Base-by-base conservation (phyloP, 2,888 invertebrate genomes). In the Blomia tropicalis region DNA sequence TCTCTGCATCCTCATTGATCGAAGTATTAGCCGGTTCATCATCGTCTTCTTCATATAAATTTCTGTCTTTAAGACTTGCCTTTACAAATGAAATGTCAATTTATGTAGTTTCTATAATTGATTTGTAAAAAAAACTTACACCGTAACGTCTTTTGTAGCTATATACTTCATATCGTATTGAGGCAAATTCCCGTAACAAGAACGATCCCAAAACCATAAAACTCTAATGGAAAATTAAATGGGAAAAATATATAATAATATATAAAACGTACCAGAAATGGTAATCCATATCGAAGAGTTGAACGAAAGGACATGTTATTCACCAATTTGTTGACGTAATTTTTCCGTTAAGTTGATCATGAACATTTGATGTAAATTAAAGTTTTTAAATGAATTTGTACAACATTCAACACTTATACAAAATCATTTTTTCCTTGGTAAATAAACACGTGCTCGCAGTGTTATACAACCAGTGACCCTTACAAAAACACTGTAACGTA, bases 131-230 rank as follows among this genome's bases (percentile, higher is more conserved):
- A 59, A 44, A 2, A 59, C 63, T 62, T 44, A 62, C 63, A 11
- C 60, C 59, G 19, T 54, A 59, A 23, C 36, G 44, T 51, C 58
- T 44, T 14, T 60, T 62, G 43, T 62, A 54, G 19, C 51, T 44
- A 43, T 41, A 32, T 2, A 62, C 32, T 41, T 64, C 64, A 43
- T 65, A 65, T 7, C 66, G 31, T 27, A 65, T 41, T 41, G 51
- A 41, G 5, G 66, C 41, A 27, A 63, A 65, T 32, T 65, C 56
- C 25, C 47, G 43, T 7, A 65, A 43, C 22, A 32, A 53, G 36
- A 66, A 65, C 19, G 66, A 66, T 22, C 66, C 66, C 1, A 66
- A 64, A 1, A 66, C 60, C 25, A 66, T 41, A 17, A 59, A 62
- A 29, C 67, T 14, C 65, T 65, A 30, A 14, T 3, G 32, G 7